Conservation (phyloP, 2,797 vertebrate species). For the Odontamblyopus rebecca region DNA sequence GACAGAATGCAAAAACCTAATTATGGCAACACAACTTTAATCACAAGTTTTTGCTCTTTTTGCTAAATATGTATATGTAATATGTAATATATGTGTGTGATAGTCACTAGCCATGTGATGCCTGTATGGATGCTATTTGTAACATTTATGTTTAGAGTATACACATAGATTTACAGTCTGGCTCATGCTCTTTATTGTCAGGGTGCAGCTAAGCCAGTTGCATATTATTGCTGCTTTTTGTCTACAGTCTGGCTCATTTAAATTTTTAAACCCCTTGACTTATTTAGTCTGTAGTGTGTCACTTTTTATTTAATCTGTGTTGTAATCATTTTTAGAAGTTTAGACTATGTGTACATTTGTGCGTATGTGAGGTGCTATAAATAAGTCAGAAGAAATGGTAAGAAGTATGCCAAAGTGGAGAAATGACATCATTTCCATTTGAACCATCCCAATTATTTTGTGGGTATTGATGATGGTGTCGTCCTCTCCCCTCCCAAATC, state of each 20-base stretch:
- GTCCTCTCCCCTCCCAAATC: slow-evolving; percentile 58
- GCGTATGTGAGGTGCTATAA: not conserved
- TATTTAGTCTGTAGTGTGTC: not conserved
- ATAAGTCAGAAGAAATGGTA: not conserved
- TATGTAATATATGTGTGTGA: not conserved
- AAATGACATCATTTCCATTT: not conserved
- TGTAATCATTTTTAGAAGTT: not conserved
- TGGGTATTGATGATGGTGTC: slow-evolving; percentile 65
- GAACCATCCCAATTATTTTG: not conserved
- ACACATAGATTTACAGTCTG: too few species aligned
- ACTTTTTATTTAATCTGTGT: not conserved
- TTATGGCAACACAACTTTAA: slow-evolving; percentile 27
- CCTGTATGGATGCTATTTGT: not conserved
- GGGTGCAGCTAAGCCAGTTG: too few species aligned
- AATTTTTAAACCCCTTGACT: too few species aligned
- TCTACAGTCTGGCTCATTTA: too few species aligned
- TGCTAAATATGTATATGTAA: not conserved
- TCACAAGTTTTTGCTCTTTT: not conserved
- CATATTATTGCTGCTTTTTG: not conserved
- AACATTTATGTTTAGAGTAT: too few species aligned
- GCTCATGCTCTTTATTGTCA: too few species aligned
- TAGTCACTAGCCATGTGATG: not conserved
- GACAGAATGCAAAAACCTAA: slow-evolving; percentile 31
- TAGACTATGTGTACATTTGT: not conserved
- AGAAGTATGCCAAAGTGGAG: not conserved